Conservation (phyloP, 2,888 invertebrate genomes). For the Chymomyza caudatula region DNA sequence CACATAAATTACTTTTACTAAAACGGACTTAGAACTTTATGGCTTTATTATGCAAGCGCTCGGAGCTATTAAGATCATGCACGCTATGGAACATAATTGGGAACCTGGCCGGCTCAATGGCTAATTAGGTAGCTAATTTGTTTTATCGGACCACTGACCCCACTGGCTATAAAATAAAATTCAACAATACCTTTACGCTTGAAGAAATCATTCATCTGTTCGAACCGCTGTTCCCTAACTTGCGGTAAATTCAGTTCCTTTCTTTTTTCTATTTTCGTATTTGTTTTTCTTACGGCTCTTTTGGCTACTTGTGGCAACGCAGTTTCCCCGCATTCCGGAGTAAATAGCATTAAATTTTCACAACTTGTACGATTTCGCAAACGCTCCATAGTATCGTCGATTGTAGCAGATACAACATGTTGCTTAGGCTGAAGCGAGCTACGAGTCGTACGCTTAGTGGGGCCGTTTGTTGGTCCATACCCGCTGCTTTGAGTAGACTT, state of each 20-base stretch:
- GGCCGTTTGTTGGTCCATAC: too few relatives aligned
- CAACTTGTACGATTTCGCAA: constrained; percentile 23
- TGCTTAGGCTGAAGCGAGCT: constrained; percentile 11
- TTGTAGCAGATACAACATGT: constrained; percentile 29
- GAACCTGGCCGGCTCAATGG: neutral
- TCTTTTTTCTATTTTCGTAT: neutral
- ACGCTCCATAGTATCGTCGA: constrained; percentile 32
- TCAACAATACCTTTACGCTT: constrained; percentile 54
- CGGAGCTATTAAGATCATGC: constrained; percentile 42
- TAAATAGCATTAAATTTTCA: constrained; percentile 32
- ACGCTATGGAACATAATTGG: constrained; percentile 30
- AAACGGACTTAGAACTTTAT: constrained; percentile 16
- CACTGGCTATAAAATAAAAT: neutral
- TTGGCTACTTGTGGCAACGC: neutral
- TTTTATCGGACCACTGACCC: neutral
- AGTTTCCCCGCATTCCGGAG: constrained; percentile 43
- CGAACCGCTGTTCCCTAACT: constrained; percentile 39
- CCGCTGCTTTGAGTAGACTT: too few relatives aligned
- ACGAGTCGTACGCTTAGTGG: neutral
- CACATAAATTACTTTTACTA: neutral
- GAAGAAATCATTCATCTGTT: constrained; percentile 56
- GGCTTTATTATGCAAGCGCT: constrained; percentile 37
- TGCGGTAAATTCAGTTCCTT: constrained; percentile 21
- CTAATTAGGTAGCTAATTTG: neutral
- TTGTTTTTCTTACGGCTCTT: constrained; percentile 9